These are phyloP conservation scores for Pristis pectinata DNA, from an alignment of 2,797 vertebrate species.

Conservation along the genomic window DNA sequence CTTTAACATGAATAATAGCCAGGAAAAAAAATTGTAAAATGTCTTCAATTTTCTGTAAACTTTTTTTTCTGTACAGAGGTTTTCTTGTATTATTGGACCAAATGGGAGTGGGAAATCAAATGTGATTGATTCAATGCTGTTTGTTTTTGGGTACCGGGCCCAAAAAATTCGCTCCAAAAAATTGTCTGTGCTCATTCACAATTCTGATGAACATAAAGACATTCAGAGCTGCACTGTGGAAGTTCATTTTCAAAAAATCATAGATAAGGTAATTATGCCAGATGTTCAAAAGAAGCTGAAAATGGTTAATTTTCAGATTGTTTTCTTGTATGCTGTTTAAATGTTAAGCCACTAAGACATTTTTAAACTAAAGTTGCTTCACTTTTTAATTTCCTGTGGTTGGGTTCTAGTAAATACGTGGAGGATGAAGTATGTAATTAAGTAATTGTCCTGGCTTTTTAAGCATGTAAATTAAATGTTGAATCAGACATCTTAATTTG, in stretches of 20 bases:
- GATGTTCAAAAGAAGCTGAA: background rate
- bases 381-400: background rate
- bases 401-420: background rate
- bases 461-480: background rate
- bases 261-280: slow-evolving; percentile 78
- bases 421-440: slow-evolving; percentile 1
- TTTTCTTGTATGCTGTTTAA: background rate
- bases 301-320: background rate
- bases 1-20: background rate
- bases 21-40: slow-evolving; percentile 19
- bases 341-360: background rate
- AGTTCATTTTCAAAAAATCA: slow-evolving; percentile 97
- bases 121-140: slow-evolving; percentile 97
- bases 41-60: slow-evolving; percentile 17
- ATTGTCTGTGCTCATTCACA: slow-evolving; percentile 91
- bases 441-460: slow-evolving; percentile 20
- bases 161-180: slow-evolving; percentile 99
- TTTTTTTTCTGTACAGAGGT: slow-evolving; percentile 66
- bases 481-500: too few relatives aligned
- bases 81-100: slow-evolving; percentile 96
- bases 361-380: background rate
- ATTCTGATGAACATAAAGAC: slow-evolving; percentile 81
- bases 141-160: slow-evolving; percentile 97
- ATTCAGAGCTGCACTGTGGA: slow-evolving; percentile 91
- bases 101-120: slow-evolving; percentile 99